Evolutionary conservation across 23 tunicate genomes (phyloP).

Genomic region (Trididemnum clinides): DNA sequence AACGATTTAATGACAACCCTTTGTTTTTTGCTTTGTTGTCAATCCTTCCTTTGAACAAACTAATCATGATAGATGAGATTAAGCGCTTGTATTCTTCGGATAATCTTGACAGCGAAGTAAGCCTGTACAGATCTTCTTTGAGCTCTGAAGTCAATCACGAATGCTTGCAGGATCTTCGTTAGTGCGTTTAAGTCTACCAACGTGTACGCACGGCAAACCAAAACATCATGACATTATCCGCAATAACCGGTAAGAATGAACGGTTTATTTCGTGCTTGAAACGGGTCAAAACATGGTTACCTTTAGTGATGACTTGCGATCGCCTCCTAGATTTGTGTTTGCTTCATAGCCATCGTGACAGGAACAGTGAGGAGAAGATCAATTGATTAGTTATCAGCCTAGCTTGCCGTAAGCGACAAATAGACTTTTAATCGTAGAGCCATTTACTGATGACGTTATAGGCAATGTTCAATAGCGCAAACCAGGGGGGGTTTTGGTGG

Average conservation of each 20-base stretch:
- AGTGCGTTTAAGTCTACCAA: constrained; percentile 1
- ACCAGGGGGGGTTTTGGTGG: no score
- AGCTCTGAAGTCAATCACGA: constrained; percentile 7
- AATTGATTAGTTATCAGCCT: constrained; percentile 4
- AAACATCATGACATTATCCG: neutral
- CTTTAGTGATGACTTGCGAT: constrained; percentile 16
- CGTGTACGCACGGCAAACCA: constrained; percentile 17
- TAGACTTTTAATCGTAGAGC: constrained; percentile 1
- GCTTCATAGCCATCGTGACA: neutral
- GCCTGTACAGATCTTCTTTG: constrained; percentile 17
- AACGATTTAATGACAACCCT: no score
- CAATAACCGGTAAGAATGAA: constrained; percentile 32
- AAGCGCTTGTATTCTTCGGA: no score
- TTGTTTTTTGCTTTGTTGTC: constrained; percentile 18
- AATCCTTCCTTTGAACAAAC: constrained; percentile 13
- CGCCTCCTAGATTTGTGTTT: constrained; percentile 21
- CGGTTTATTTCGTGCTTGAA: constrained; percentile 18
- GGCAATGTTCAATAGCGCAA: no score
- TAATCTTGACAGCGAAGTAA: no score
- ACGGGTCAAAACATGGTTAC: constrained; percentile 12
- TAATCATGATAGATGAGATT: constrained; percentile 32
- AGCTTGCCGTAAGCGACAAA: constrained; percentile 14
- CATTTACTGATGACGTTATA: neutral
- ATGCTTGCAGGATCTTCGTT: constrained; percentile 27
- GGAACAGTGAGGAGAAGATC: constrained; percentile 6